Evolutionary conservation across 2,113 vertebrate species (phyloP).

Genomic region (Neopipo cinnamomea): DNA sequence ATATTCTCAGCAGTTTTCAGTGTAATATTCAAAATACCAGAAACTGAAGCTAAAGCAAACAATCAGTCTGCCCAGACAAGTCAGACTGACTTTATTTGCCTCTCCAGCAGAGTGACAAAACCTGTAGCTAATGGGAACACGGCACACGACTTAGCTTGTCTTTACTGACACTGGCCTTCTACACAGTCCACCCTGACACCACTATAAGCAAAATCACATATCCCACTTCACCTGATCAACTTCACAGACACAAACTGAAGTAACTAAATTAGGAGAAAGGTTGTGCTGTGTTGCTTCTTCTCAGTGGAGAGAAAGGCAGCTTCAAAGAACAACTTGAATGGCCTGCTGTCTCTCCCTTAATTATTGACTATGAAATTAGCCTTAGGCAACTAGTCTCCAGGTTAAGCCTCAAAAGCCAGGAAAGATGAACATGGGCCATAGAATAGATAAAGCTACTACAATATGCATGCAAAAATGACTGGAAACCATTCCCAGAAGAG

Average conservation of each 20-base stretch:
- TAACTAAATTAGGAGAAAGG: background rate
- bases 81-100: background rate
- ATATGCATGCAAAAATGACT: background rate
- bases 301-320: background rate
- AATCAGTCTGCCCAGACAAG: background rate
- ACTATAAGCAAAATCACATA: background rate
- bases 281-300: background rate
- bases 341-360: background rate
- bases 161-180: background rate
- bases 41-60: background rate
- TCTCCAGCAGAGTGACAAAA: background rate
- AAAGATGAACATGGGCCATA: background rate
- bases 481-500: background rate
- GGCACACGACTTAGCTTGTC: background rate
- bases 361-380: constrained; percentile 12
- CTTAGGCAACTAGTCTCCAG: background rate
- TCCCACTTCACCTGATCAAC: background rate
- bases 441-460: background rate
- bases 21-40: background rate
- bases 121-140: background rate
- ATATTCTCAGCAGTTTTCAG: background rate
- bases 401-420: background rate
- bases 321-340: background rate
- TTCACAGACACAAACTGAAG: background rate
- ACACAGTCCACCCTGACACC: background rate